Base-by-base conservation (phyloP, 2,888 invertebrate genomes). In the Teleiodes luculella region DNA sequence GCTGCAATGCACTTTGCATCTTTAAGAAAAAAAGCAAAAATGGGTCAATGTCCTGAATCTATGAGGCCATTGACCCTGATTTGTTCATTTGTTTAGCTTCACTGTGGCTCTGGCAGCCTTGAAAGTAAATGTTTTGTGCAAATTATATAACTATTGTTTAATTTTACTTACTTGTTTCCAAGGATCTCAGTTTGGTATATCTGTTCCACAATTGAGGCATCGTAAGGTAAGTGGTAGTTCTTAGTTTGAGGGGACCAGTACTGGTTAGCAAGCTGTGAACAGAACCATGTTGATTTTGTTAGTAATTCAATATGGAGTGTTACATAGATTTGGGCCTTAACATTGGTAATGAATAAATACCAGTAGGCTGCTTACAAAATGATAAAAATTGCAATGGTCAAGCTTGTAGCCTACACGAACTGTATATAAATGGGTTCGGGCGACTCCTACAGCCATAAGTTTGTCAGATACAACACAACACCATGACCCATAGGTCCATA, bases 191-290 rank as follows among this genome's bases (percentile, higher is more conserved):
- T 93, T 53, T 92, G 86, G 74, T 98, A 98, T 65, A 98, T 95
- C 66, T 97, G 94, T 72, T 97, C 97, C 62, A 98, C 93, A 65
- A 98, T 92, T 72, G 93, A 88, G 24, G 94, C 89, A 87, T 95
- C 93, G 73, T 93, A 97, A 45, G 94, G 92, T 68, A 93, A 78
- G 86, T 96, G 96, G 3, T 92, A 89, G 8, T 92, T 91, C 53
- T 92, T 90, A 0, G 96, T 95, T 76, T 96, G 94, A 0, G 97
- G 96, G 0, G 97, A 95, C 98, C 98, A 98, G 78, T 97, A 97
- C 74, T 96, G 94, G 58, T 94, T 94, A 1, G 98, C 97, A 28
- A 98, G 91, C 97, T 98, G 86, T 53, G 67, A 73, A 70, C 64
- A 66, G 64, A 77, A 84, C 86, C 86, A 87, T 79, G 74, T 79